Conservation (phyloP, 2,113 vertebrate species). For the Orycteropus afer region DNA sequence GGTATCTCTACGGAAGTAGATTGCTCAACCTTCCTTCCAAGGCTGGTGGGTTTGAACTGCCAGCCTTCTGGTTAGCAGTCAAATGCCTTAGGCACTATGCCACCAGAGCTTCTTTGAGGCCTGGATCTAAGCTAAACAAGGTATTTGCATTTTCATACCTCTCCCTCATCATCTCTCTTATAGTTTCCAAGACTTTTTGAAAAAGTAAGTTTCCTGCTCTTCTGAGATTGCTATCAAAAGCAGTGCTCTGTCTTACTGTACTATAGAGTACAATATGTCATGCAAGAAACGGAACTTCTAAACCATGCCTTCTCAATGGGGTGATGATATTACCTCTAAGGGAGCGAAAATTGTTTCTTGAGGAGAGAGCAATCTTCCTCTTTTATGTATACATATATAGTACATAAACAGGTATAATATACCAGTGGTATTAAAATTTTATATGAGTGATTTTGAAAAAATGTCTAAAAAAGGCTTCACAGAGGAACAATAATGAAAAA, state of each 20-base stretch:
- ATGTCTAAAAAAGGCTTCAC: background rate
- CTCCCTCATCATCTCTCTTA: background rate
- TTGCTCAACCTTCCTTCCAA: too few relatives aligned
- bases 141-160: background rate
- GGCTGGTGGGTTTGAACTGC: too few relatives aligned
- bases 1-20: too few relatives aligned
- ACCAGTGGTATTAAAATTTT: background rate
- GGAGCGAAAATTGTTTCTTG: background rate
- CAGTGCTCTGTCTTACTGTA: background rate
- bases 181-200: background rate
- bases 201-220: background rate
- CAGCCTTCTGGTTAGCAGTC: too few relatives aligned
- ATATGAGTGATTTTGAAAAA: background rate
- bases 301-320: background rate
- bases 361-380: background rate
- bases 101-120: background rate
- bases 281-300: constrained; percentile 26
- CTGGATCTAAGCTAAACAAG: background rate
- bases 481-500: background rate
- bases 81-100: too few relatives aligned
- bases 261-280: background rate
- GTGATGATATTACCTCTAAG: background rate
- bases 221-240: background rate
- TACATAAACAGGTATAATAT: constrained; percentile 1
- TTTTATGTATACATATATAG: background rate